These are phyloP conservation scores for Zeugodacus cucurbitae DNA, from an alignment of 1,140 invertebrate genomes.

Conservation along the genomic window DNA sequence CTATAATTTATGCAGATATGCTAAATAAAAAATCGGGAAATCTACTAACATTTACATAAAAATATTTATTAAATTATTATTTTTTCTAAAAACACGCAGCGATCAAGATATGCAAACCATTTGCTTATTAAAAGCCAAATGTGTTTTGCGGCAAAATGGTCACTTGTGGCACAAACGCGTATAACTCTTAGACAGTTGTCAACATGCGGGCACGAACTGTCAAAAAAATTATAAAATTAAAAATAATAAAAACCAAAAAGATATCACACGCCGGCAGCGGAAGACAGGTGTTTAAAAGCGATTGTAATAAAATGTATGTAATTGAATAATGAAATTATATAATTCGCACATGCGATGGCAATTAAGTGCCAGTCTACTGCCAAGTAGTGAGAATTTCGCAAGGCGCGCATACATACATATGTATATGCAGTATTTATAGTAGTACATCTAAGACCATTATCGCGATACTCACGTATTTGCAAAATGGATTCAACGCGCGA, in stretches of 20 bases:
- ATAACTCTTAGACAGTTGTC: not conserved
- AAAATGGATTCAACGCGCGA: not conserved
- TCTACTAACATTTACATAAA: too few relatives aligned
- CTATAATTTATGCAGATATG: too few relatives aligned
- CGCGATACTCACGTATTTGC: not conserved
- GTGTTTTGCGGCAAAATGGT: not conserved
- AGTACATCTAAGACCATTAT: not conserved
- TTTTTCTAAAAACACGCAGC: too few relatives aligned
- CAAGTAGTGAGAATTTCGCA: not conserved
- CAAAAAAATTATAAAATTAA: not conserved
- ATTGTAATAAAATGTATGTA: constrained; percentile 2
- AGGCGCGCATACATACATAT: not conserved
- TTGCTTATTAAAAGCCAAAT: not conserved
- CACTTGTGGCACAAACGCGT: not conserved
- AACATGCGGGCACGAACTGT: not conserved
- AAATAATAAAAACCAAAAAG: not conserved
- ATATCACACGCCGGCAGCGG: not conserved
- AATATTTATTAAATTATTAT: too few relatives aligned
- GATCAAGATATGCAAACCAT: not conserved
- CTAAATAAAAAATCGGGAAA: too few relatives aligned
- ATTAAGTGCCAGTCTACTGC: not conserved
- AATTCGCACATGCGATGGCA: not conserved
- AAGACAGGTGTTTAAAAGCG: not conserved
- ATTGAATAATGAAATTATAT: not conserved
- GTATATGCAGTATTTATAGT: not conserved